Base-by-base conservation (phyloP, 2,113 vertebrate genomes). In the Brachirus orientalis region DNA sequence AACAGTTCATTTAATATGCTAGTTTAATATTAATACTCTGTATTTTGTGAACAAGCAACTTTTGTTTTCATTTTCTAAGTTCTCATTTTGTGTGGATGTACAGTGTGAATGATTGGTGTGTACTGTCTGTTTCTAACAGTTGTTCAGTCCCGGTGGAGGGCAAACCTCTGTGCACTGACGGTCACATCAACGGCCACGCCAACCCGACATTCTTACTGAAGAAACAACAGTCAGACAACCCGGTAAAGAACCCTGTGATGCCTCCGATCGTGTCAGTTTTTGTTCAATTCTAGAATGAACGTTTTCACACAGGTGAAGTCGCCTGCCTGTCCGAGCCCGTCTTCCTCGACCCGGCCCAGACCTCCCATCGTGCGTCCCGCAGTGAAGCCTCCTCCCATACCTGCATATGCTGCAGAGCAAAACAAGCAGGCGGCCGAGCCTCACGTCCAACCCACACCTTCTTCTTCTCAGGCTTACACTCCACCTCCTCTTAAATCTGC, bases 171-270 rank as follows among this genome's bases (percentile, higher is more conserved):
- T 56, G 68, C 73, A 65, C 86, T 16, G 87, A 75, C n/a, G 7
- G 22, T 74, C 76, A 68, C 3, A 82, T 71, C 60, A 91, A 64
- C 1, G 95, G 95, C 28, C 96, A 98, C 0, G 57, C 94, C 74
- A 98, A 97, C 88, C 95, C 95, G 48, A 92, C 94, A 9, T 98
- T 96, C 92, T 92, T 95, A 75, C 41, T 95, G 69, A 95, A 93
- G 80, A 95, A 92, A 0, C 90, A 95, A 0, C 92, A 95, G 57
- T 69, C 89, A 51, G 92, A 92, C 55, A 88, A 90, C 44, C 90
- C 92, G 94, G 97, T 98, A 94, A 80, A 78, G 10, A 0, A 57
- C 1, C 18, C 13, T 9, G 22, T 2, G 20, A 18, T 6, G 28
- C 18, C 20, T 19, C 20, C 18, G 8, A 36, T 33, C 10, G 1